Conservation (phyloP, 2,113 vertebrate genomes). For the Odontophorus gujanensis region DNA sequence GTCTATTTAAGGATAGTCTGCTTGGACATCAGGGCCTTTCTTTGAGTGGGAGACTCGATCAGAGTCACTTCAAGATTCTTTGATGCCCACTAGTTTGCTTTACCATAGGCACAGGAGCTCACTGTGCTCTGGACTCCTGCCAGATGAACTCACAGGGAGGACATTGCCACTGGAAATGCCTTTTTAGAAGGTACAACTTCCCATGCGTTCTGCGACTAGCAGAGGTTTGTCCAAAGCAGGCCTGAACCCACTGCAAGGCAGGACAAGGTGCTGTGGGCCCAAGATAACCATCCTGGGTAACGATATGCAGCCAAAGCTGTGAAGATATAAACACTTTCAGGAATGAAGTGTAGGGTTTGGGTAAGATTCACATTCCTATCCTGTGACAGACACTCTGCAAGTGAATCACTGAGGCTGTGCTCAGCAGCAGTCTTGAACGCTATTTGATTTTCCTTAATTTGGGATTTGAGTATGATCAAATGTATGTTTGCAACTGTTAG, state of each 20-base stretch:
- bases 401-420: neutral
- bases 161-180: neutral
- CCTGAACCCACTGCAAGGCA: neutral
- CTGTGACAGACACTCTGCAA: neutral
- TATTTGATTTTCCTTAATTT: neutral
- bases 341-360: neutral
- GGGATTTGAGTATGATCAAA: neutral
- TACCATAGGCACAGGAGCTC: neutral
- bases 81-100: neutral
- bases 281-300: too few relatives aligned
- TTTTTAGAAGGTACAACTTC: rapidly evolving
- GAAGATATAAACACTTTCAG: neutral
- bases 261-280: neutral
- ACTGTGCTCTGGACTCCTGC: neutral
- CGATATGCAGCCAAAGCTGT: neutral
- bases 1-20: neutral
- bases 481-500: neutral
- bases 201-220: neutral
- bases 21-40: neutral
- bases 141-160: neutral
- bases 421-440: neutral
- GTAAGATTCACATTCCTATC: neutral
- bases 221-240: neutral
- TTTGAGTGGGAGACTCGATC: neutral
- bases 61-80: neutral